Base-by-base conservation (phyloP, 2,888 invertebrate genomes). In the Eilema caniola region DNA sequence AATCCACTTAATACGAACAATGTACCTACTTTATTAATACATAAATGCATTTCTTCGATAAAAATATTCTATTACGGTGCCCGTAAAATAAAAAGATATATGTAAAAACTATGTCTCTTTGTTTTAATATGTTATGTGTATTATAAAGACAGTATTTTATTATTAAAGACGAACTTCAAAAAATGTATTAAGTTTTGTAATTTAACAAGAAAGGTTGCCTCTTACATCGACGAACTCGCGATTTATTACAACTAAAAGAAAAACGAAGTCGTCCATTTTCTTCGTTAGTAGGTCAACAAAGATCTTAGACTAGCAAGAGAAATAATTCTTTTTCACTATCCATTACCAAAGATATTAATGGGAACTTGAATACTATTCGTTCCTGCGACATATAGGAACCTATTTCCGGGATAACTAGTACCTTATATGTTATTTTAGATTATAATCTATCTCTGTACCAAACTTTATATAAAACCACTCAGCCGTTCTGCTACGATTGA, bases 241-340 rank as follows among this genome's bases (percentile, higher is more conserved):
- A 53, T n/a, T 53, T 53, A n/a, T 53, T n/a, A 53, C 53, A 10
- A n/a, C 53, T 53, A 53, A n/a, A 47, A n/a, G n/a, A 53, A 53
- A 53, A 53, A n/a, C 53, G 53, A 53, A 53, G 8, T 53, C 53
- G n/a, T 53, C 53, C n/a, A 53, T 53, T 53, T 53, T 53, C n/a
- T n/a, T 53, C 53, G n/a, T 53, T n/a, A n/a, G 53, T 53, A 53
- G 53, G 53, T 53, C 53, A 53, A 53, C 53, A 53, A 53, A n/a
- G 53, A 53, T 53, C 53, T 53, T 53, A n/a, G 20, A 61, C 10
- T 37, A 37, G 33, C 23, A 1, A 4, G 7, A 33, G 14, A n/a
- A 14, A 23, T 62, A 62, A 12, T 31, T 12, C 53, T 53, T 53
- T 53, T 53, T 53, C n/a, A n/a, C 53, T n/a, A 53, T 53, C 53